These are phyloP conservation scores for Oxycera nigricornis DNA, from an alignment of 2,888 invertebrate species.

Conservation along the genomic window DNA sequence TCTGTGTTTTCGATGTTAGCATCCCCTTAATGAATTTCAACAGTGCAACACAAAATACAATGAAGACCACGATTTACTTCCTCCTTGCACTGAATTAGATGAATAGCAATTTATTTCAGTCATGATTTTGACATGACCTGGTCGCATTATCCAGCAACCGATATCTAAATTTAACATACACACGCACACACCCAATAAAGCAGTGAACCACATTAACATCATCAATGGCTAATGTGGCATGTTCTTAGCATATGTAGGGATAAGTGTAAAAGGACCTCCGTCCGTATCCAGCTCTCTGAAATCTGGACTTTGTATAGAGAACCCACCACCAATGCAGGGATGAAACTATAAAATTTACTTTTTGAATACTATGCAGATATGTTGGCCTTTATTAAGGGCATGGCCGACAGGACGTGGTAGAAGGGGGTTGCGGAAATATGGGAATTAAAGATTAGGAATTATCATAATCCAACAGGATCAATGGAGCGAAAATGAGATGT, in stretches of 20 bases:
- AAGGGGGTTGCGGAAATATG: background rate
- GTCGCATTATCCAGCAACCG: background rate
- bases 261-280: too few species aligned
- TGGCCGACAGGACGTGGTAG: background rate
- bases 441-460: background rate
- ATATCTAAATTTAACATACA: background rate
- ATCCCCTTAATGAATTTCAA: background rate
- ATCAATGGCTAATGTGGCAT: constrained; percentile 17
- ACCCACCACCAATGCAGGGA: background rate
- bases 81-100: constrained; percentile 14
- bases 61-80: background rate
- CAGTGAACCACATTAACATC: constrained; percentile 25
- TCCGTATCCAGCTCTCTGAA: background rate
- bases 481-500: background rate
- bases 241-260: background rate
- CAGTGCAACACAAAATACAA: background rate
- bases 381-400: background rate
- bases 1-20: too few species aligned
- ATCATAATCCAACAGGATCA: background rate
- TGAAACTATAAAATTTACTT: background rate
- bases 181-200: background rate
- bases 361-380: background rate
- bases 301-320: background rate
- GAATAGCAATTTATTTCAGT: constrained; percentile 8
- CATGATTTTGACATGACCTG: constrained; percentile 38